Base-by-base conservation (phyloP, 2,888 invertebrate species). In the Sericinus montela region DNA sequence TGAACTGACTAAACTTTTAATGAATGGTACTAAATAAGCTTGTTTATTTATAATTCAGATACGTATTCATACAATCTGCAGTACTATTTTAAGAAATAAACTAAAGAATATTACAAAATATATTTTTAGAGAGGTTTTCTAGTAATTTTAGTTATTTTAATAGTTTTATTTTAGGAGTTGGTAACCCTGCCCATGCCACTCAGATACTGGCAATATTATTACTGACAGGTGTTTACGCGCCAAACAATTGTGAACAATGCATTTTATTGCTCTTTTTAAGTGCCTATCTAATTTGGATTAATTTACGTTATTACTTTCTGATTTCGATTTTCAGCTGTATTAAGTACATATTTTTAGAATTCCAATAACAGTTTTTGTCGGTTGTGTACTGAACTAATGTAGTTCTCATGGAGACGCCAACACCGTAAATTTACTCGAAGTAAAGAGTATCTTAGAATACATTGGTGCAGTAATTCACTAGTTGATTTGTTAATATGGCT, bases 141-240 rank as follows among this genome's bases (percentile, higher is more conserved):
- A n/a, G n/a, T n/a, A n/a, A n/a, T n/a, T n/a, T n/a, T n/a, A n/a
- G n/a, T n/a, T n/a, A n/a, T n/a, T n/a, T n/a, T n/a, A n/a, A n/a
- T n/a, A n/a, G n/a, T n/a, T n/a, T n/a, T n/a, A n/a, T n/a, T n/a
- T n/a, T n/a, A n/a, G n/a, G n/a, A n/a, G n/a, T n/a, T n/a, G n/a
- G n/a, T n/a, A n/a, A n/a, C n/a, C n/a, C n/a, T n/a, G n/a, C n/a
- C n/a, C n/a, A n/a, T n/a, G 1, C 6, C 4, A 25, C 8, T 4
- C 8, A 7, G 4, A 8, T 25, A 6, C 37, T 61, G 56, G 62
- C 59, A 69, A 64, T 61, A 70, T 57, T 35, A 40, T 0, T 36
- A 29, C 28, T 84, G 86, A 85, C 86, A 85, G 81, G 66, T 86
- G 85, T 87, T 87, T 88, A 86, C 86, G 87, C 87, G 87, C 87